Conservation (phyloP, 2,888 invertebrate species). For the Entomobrya proxima region DNA sequence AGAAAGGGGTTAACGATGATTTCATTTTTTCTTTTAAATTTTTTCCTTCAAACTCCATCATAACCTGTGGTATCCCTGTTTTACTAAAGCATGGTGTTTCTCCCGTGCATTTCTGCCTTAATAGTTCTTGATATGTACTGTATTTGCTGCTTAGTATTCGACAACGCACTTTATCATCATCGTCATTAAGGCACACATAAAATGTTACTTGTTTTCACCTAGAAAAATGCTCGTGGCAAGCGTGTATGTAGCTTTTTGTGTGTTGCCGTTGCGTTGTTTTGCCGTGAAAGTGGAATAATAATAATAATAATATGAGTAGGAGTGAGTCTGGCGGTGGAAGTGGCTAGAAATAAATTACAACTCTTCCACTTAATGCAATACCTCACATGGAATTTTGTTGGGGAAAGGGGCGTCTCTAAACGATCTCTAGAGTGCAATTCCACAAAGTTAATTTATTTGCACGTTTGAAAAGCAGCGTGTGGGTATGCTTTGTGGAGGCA, state of each 20-base stretch:
- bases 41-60: neutral
- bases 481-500: neutral
- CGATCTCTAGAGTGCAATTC: constrained; percentile 53
- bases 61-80: neutral
- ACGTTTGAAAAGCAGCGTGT: constrained; percentile 19
- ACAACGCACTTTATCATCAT: constrained; percentile 4
- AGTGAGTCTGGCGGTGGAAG: neutral
- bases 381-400: constrained; percentile 24
- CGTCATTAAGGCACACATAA: constrained; percentile 5
- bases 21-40: constrained; percentile 6
- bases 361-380: constrained; percentile 47
- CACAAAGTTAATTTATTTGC: constrained; percentile 56
- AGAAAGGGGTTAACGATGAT: constrained; percentile 35
- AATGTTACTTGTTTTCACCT: constrained; percentile 4
- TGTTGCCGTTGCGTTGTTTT: constrained; percentile 9
- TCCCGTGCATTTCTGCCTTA: neutral
- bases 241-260: neutral
- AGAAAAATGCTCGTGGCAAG: neutral
- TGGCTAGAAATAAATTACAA: constrained; percentile 42
- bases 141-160: neutral
- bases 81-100: neutral
- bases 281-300: neutral
- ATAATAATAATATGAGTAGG: neutral
- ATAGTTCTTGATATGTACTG: neutral
- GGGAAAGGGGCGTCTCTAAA: constrained; percentile 40